Conservation (phyloP, 2,888 invertebrate genomes). For the Cephalotes varians region DNA sequence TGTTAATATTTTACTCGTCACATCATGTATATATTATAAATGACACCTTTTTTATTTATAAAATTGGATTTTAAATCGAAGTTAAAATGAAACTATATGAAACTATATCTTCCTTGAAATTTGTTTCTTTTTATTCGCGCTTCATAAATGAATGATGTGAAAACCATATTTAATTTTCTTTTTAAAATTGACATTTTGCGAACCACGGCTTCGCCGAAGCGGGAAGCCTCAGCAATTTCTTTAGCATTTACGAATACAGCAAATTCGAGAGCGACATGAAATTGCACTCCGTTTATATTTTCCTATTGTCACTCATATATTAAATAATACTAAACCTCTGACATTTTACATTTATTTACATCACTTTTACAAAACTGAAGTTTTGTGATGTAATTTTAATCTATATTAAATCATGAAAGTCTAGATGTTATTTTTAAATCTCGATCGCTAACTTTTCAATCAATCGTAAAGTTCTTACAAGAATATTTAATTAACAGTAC, state of each 20-base stretch:
- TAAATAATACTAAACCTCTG: background rate
- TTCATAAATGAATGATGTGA: background rate
- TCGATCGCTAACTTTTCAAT: background rate
- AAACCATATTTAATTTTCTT: background rate
- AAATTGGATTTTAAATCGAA: conserved; percentile 26
- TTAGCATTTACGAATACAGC: background rate
- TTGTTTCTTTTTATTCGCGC: background rate
- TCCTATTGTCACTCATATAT: background rate
- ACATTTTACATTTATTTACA: conserved; percentile 2
- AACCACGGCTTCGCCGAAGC: background rate
- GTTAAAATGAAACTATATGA: background rate
- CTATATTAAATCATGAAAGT: background rate
- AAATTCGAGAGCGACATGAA: conserved; percentile 9
- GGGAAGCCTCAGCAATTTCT: background rate
- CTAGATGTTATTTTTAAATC: conserved; percentile 16
- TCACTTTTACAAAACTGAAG: background rate
- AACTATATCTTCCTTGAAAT: background rate
- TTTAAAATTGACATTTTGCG: background rate
- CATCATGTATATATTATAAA: background rate
- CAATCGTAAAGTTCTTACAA: background rate
- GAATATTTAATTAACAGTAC: background rate
- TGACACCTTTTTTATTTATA: background rate
- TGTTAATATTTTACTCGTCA: background rate
- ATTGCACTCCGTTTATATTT: conserved; percentile 18
- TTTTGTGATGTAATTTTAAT: background rate